Conservation (phyloP, 2,888 invertebrate genomes). For the Noctua janthina region DNA sequence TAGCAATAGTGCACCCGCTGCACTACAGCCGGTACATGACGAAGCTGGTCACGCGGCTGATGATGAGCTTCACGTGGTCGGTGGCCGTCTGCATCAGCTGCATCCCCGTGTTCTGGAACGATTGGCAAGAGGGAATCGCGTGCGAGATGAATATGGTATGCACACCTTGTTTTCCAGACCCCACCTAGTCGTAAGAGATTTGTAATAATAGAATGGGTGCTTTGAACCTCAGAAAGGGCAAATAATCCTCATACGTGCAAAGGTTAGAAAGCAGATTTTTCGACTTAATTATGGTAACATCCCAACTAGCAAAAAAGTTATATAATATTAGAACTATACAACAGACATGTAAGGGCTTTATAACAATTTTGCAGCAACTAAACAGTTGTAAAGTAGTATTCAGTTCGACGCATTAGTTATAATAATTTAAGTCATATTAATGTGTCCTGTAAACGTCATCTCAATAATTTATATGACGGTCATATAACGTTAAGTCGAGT, state of each 20-base stretch:
- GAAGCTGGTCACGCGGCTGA: constrained; percentile 91
- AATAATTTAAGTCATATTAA: too few relatives aligned
- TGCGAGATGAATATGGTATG: constrained; percentile 93
- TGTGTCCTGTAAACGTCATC: too few relatives aligned
- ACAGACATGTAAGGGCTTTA: too few relatives aligned
- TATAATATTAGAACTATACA: too few relatives aligned
- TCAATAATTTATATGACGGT: too few relatives aligned
- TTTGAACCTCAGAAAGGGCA: not conserved
- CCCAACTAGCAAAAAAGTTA: too few relatives aligned
- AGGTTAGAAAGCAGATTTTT: not conserved
- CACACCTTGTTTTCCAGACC: not conserved
- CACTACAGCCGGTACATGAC: constrained; percentile 94
- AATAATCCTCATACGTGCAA: not conserved
- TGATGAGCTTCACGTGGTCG: constrained; percentile 93
- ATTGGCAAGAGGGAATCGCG: constrained; percentile 91
- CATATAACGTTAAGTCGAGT: too few relatives aligned
- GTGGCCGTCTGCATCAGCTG: constrained; percentile 92
- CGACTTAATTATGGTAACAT: not conserved
- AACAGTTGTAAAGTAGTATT: too few relatives aligned
- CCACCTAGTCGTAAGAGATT: not conserved
- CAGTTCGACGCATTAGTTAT: too few relatives aligned
- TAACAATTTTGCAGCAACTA: too few relatives aligned
- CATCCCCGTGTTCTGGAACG: constrained; percentile 95
- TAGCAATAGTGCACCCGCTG: constrained; percentile 94
- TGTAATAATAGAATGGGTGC: not conserved